A percentile compares a stretch with the other conserved stretches of the same genome.
Conservation (phyloP, 2,113 vertebrate species). For the Rhombomys opimus region DNA sequence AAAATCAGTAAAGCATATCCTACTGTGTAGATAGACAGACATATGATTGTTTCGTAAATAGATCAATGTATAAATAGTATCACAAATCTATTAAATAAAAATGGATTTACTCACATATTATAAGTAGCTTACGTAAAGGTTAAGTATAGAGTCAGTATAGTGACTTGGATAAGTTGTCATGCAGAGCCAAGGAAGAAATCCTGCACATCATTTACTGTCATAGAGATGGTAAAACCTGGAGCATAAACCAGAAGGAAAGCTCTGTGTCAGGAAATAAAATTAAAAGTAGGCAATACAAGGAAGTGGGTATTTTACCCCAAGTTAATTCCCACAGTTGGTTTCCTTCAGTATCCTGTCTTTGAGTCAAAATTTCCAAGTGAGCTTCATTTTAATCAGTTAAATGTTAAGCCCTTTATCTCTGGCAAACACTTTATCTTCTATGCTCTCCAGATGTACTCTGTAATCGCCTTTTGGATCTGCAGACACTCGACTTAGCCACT, state of each 20-base stretch:
- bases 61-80: background rate
- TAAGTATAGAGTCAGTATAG: background rate
- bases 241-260: background rate
- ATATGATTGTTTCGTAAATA: background rate
- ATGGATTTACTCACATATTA: background rate
- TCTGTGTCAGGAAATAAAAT: conserved; percentile 6
- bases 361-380: background rate
- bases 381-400: background rate
- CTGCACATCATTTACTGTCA: background rate
- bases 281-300: background rate
- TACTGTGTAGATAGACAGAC: background rate
- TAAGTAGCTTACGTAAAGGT: background rate
- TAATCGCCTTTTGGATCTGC: background rate
- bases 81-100: background rate
- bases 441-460: background rate
- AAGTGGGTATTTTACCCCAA: background rate
- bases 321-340: background rate
- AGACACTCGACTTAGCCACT: background rate
- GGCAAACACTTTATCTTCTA: background rate
- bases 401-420: background rate
- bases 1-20: background rate
- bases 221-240: background rate
- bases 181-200: background rate
- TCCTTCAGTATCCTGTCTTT: background rate
- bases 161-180: background rate